Conservation (phyloP, 1,140 invertebrate genomes). For the Manduca sexta region DNA sequence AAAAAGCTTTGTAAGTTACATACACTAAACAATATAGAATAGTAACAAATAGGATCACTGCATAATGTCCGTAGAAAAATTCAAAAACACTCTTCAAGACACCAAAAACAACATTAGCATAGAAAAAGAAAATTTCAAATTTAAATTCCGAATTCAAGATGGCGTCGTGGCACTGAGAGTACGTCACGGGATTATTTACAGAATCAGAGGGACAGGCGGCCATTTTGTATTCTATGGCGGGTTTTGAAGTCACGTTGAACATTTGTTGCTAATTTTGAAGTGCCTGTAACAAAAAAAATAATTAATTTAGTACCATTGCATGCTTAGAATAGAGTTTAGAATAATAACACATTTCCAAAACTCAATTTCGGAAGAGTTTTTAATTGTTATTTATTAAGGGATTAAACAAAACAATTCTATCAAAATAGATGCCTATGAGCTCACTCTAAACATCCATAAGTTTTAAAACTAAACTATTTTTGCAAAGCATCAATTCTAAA, state of each 20-base stretch:
- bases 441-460: no score
- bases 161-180: constrained; percentile 2
- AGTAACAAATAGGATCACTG: constrained; percentile 19
- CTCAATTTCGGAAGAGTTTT: no score
- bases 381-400: no score
- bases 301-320: no score
- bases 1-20: constrained; percentile 40
- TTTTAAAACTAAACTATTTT: no score
- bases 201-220: background rate
- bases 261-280: constrained; percentile 17
- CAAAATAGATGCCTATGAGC: no score
- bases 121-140: constrained; percentile 22
- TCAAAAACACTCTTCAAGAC: constrained; percentile 13
- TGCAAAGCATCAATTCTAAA: no score
- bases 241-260: no score
- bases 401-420: no score
- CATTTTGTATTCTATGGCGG: constrained; percentile 1
- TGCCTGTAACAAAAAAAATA: no score
- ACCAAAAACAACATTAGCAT: constrained; percentile 15
- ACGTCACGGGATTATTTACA: constrained; percentile 2
- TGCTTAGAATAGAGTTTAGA: no score
- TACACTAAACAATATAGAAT: constrained; percentile 24
- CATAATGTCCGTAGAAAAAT: constrained; percentile 19
- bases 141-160: constrained; percentile 13
- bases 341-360: no score